Conservation (phyloP, 1,140 invertebrate species). For the Pseudomyrmex pallidus region DNA sequence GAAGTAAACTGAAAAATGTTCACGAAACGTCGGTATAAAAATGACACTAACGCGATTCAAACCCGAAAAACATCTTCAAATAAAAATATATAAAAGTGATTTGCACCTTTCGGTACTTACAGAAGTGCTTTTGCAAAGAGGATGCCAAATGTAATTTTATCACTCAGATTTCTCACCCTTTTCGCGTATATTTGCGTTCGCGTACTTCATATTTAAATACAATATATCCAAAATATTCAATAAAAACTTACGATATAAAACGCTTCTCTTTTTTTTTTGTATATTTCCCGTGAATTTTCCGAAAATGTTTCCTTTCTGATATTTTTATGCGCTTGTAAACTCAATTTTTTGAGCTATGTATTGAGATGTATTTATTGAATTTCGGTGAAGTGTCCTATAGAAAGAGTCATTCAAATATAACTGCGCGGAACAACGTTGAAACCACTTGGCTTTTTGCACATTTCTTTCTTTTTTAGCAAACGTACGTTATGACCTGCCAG, state of each 20-base stretch:
- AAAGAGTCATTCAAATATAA: not conserved
- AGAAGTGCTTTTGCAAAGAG: not conserved
- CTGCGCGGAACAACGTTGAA: not conserved
- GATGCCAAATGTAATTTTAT: not conserved
- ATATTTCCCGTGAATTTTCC: no score
- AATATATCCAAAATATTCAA: not conserved
- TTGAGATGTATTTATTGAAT: constrained; percentile 5
- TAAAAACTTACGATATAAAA: not conserved
- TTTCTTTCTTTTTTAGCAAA: not conserved
- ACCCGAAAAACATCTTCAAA: not conserved
- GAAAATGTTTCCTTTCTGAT: no score
- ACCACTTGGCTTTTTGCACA: not conserved
- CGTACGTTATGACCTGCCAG: not conserved
- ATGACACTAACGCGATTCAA: no score
- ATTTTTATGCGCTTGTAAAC: not conserved
- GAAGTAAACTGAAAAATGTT: no score
- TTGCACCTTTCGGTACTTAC: not conserved
- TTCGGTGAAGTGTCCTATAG: not conserved
- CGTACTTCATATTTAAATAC: not conserved
- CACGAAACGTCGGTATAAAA: no score
- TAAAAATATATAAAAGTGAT: not conserved
- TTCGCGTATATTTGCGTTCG: not conserved
- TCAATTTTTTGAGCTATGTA: not conserved
- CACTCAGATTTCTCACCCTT: not conserved
- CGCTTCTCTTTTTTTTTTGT: no score